Evolutionary conservation across 2,797 vertebrate genomes (phyloP), one percentile per base, ranked within the genome.

Genomic region (Enteromius anoplus): DNA sequence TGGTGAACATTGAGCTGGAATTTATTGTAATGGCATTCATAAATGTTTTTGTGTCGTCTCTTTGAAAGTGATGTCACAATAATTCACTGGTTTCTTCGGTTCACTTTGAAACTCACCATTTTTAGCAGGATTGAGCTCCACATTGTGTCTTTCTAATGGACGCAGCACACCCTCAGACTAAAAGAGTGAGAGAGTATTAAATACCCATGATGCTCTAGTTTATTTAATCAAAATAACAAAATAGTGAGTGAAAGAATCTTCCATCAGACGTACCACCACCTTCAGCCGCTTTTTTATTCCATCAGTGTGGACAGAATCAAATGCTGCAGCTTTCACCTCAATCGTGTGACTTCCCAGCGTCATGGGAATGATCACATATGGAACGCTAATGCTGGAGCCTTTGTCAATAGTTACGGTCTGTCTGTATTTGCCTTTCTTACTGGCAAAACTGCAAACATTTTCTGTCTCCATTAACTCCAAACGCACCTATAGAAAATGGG

Each of bases 301-400:
- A 0, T 96, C 95, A 0, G 83, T 55, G 42, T 88, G 15, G 1
- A 60, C 78, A 0, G 0, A 1, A 11, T 87, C 75, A 64, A 4
- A 34, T 1, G 93, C 93, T 0, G 93, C 84, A 0, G 93, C 95
- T 87, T 94, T 95, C 70, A 95, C 93, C 87, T 96, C 95, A 0
- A 96, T 32, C 0, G 91, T 88, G 0, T 94, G 90, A 0, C 91
- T 75, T 0, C 93, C 95, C 0, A 87, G 2, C 19, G 88, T 84
- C 80, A 96, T 82, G 8, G 95, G 95, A n/a, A 96, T 93, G 0
- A 96, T 53, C 58, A 95, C 68, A 0, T 93, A 94, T 19, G 95
- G 89, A 4, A 95, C 86, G 0, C 92, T 40, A 37, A 83, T 8
- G 0, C 94, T 94, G 0, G 93, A 93, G 26, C 80, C 77, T 0